Evolutionary conservation across 2,888 invertebrate species (phyloP).

Genomic region (Tachina fera): DNA sequence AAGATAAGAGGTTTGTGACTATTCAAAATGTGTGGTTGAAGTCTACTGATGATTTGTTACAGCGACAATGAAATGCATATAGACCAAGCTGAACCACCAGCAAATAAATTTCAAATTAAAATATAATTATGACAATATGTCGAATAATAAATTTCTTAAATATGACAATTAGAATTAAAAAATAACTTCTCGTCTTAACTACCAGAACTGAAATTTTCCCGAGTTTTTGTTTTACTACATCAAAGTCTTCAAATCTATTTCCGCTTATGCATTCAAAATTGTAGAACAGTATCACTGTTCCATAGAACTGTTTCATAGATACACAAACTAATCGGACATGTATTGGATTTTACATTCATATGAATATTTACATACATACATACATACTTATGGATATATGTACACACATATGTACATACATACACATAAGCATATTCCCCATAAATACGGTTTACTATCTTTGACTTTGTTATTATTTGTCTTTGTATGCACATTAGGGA

Average conservation of each 20-base stretch:
- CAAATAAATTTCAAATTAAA: too few species aligned
- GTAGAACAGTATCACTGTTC: constrained; percentile 43
- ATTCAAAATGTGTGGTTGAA: too few species aligned
- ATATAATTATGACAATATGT: too few species aligned
- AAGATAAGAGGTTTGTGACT: too few species aligned
- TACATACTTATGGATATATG: constrained; percentile 2
- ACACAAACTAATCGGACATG: constrained; percentile 49
- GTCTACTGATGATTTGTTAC: too few species aligned
- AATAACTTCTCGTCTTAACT: too few species aligned
- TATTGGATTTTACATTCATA: constrained; percentile 40
- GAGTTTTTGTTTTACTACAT: neutral
- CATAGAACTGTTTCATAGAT: constrained; percentile 26
- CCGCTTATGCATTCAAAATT: neutral
- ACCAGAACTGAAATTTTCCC: too few species aligned
- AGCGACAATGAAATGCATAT: too few species aligned
- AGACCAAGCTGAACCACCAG: too few species aligned
- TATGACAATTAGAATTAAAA: too few species aligned
- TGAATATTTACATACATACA: neutral
- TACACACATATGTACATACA: constrained; percentile 17
- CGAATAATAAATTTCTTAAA: too few species aligned
- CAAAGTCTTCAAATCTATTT: neutral
- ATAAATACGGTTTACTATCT: neutral
- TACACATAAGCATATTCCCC: neutral
- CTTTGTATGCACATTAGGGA: neutral
- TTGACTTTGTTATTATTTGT: neutral